These are phyloP conservation scores for Tanytarsus gracilentus DNA, from an alignment of 2,888 invertebrate genomes.

Conservation along the genomic window DNA sequence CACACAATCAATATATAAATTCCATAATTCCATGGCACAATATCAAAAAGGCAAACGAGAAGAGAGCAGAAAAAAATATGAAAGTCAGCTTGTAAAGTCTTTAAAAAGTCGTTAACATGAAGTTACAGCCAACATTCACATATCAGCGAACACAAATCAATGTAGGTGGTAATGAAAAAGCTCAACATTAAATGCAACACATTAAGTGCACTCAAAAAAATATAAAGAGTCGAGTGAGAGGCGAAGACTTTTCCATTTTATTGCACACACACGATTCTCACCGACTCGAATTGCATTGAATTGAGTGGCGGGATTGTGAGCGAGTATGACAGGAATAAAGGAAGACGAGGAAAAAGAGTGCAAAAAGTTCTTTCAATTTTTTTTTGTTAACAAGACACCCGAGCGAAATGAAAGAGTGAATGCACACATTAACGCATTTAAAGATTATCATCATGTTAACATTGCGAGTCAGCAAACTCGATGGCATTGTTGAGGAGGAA, in stretches of 20 bases:
- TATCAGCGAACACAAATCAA: constrained; percentile 3
- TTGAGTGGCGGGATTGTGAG: neutral
- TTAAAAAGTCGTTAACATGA: constrained; percentile 22
- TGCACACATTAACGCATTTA: constrained; percentile 20
- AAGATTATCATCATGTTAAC: constrained; percentile 22
- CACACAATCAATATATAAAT: too few species aligned
- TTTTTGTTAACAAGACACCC: constrained; percentile 12
- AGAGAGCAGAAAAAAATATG: neutral
- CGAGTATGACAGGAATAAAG: neutral
- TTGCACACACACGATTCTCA: neutral
- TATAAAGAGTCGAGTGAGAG: neutral
- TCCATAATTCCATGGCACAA: too few species aligned
- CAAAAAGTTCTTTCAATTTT: neutral
- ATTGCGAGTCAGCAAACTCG: neutral
- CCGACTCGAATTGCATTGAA: neutral
- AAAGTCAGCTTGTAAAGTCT: neutral
- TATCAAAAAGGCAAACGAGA: neutral
- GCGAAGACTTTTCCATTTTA: neutral
- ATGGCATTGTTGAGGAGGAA: too few species aligned
- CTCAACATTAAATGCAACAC: constrained; percentile 1
- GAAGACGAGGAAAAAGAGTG: neutral
- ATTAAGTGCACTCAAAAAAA: constrained; percentile 1
- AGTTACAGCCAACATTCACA: too few species aligned
- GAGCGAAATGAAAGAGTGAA: neutral
- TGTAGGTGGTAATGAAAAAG: neutral